phyloP scores from a whole-genome alignment of 1,140 invertebrate genomes.

The Caenorhabditis briggsae region DNA sequence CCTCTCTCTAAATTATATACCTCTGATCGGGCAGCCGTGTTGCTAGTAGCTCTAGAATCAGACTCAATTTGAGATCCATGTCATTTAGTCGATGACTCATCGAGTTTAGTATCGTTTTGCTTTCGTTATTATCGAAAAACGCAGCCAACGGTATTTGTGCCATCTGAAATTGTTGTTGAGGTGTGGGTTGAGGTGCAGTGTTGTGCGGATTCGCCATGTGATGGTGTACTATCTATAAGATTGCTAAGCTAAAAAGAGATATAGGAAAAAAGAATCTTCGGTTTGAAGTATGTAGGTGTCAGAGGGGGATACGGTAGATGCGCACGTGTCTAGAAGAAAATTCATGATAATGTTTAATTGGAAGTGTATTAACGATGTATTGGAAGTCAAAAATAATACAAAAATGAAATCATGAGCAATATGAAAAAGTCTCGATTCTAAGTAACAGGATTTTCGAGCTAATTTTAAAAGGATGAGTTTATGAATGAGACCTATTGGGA shows the following conservation, averaged over 20 bases:
- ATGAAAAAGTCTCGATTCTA: no score
- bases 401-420: no score
- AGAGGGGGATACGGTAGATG: background rate
- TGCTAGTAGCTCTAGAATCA: conserved; percentile 71
- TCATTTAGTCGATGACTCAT: conserved; percentile 75
- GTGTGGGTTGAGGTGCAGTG: background rate
- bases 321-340: no score
- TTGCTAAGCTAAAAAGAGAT: background rate
- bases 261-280: background rate
- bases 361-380: no score
- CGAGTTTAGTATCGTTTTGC: conserved; percentile 71
- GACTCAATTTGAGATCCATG: conserved; percentile 73
- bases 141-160: conserved; percentile 63
- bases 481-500: no score
- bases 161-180: conserved; percentile 53
- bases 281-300: background rate
- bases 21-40: conserved; percentile 63
- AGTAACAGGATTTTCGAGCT: no score
- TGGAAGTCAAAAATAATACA: no score
- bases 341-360: no score
- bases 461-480: no score
- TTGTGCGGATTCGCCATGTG: conserved; percentile 14
- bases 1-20: conserved; percentile 34
- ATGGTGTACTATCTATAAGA: conserved; percentile 1
- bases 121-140: conserved; percentile 70